Base-by-base conservation (phyloP, 2,888 invertebrate genomes). In the Papilio demoleus region DNA sequence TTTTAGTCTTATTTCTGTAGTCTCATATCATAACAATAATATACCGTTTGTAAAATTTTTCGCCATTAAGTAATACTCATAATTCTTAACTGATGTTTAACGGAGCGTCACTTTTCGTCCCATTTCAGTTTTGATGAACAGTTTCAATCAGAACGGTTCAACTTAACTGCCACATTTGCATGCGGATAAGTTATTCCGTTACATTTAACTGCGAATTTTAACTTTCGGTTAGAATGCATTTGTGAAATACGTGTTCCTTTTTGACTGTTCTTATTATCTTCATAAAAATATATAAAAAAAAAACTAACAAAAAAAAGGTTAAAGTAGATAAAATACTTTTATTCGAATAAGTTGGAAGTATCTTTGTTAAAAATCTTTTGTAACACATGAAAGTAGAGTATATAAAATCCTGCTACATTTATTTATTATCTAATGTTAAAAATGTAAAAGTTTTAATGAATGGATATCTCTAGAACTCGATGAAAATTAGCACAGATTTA, bases 121-220 rank as follows among this genome's bases (percentile, higher is more conserved):
- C 87, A 84, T 87, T 87, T 80, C 81, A 80, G 82, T 82, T 85
- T 82, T 83, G 84, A 85, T 77, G 80, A 74, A 78, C 77, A 79
- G 80, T 83, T 79, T 77, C 88, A 88, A 88, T 90, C 88, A 88
- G 82, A 69, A 69, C 69, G 71, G 72, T 72, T 90, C 92, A 92
- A 92, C 92, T 92, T 91, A 92, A 92, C 92, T 92, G 88, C 86
- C 84, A 70, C 74, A 88, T 89, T 88, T 88, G 88, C 88, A 89
- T 89, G 79, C 78, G 77, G 73, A 78, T 80, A 79, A 82, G 82
- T 84, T 82, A 79, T 88, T 86, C 86, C 87, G 81, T 78, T 75
- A 85, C 87, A 88, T 89, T 88, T 78, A 82, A 81, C 83, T 73
- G 22, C 34, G 65, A 65, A 70, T 68, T 76, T 74, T 75, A 71